These are phyloP conservation scores for Riparia riparia DNA, from an alignment of 2,113 vertebrate genomes.

Conservation along the genomic window DNA sequence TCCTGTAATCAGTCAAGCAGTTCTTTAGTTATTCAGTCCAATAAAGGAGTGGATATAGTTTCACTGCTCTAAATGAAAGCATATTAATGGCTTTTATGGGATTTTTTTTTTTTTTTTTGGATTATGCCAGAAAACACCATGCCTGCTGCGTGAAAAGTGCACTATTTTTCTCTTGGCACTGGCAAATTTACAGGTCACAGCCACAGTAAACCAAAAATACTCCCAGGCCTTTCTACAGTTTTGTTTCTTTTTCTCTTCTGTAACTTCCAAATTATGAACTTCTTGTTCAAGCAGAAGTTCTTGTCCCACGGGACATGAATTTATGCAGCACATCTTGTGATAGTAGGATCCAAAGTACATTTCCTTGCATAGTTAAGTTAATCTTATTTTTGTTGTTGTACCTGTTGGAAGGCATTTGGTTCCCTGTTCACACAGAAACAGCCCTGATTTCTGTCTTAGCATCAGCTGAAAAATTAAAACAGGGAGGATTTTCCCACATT, in stretches of 20 bases:
- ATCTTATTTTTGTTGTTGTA: not conserved
- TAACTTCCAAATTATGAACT: not conserved
- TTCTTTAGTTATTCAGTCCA: not conserved
- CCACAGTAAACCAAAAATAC: not conserved
- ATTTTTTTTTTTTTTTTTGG: not conserved
- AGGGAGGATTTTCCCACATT: not conserved
- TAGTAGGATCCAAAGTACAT: not conserved
- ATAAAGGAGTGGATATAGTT: not conserved
- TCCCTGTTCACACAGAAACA: not conserved
- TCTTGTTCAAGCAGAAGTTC: not conserved
- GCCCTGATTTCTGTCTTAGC: not conserved
- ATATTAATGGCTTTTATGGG: not conserved
- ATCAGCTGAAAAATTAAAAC: not conserved
- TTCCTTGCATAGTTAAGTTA: not conserved
- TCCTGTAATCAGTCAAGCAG: not conserved
- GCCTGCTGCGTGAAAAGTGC: not conserved
- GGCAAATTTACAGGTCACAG: accelerated
- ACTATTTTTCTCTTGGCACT: not conserved
- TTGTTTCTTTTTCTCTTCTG: not conserved
- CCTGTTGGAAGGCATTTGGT: not conserved
- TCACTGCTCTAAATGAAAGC: not conserved
- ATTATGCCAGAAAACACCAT: not conserved
- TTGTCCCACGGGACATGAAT: not conserved
- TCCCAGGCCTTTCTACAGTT: not conserved
- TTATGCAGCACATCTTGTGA: not conserved